A percentile compares a stretch with the other conserved stretches of the same genome.
phyloP scores from a whole-genome alignment of 2,888 invertebrate genomes.

The Sipha maydis region DNA sequence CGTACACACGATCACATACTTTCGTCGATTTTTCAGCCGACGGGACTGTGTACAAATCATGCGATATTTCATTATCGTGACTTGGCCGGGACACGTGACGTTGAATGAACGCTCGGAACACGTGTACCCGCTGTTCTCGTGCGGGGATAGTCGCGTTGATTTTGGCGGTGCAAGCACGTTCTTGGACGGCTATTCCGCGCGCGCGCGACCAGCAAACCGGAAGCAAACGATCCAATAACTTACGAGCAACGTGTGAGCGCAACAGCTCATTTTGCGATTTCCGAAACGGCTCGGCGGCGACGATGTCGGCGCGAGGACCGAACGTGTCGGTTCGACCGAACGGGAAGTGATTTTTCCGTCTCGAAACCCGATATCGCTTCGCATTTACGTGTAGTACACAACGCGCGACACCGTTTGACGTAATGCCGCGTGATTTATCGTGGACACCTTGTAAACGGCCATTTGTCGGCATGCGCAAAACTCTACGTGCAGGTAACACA shows the following conservation, averaged over 20 bases:
- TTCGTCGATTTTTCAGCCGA: too few relatives aligned
- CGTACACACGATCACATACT: too few relatives aligned
- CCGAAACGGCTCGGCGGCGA: too few relatives aligned
- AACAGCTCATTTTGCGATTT: too few relatives aligned
- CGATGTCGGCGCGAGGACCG: background rate
- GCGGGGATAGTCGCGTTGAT: background rate
- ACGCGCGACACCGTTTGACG: background rate
- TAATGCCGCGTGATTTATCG: background rate
- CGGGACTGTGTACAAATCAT: background rate
- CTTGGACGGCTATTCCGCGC: background rate
- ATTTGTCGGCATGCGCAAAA: background rate
- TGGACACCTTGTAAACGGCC: background rate
- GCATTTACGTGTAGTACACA: background rate
- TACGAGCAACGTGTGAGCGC: too few relatives aligned
- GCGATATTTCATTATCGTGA: too few relatives aligned
- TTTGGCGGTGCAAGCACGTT: conserved; percentile 29
- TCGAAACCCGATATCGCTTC: background rate
- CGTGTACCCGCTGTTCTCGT: background rate
- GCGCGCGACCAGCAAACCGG: background rate
- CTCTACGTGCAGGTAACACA: too few relatives aligned
- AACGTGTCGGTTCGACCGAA: background rate
- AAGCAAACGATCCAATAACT: conserved; percentile 14
- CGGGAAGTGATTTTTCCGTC: background rate
- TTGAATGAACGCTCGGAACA: conserved; percentile 17
- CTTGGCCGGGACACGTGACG: background rate